Conservation (phyloP, 2,888 invertebrate species). For the Marronus borbonicus region DNA sequence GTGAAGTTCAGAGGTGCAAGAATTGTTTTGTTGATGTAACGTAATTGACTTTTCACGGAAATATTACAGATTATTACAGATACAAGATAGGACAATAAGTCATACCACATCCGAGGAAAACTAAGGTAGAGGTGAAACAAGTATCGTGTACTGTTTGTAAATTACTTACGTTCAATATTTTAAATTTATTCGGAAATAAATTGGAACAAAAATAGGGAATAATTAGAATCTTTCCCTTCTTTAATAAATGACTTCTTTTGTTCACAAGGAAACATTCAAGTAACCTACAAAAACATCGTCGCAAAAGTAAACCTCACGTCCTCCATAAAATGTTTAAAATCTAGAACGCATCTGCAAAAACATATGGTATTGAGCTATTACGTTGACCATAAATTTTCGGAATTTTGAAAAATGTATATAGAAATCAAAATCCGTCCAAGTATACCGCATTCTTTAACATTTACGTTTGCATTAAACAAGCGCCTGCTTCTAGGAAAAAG, state of each 20-base stretch:
- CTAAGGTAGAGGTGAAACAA: neutral
- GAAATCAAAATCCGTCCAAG: neutral
- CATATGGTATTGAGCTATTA: neutral
- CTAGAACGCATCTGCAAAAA: constrained; percentile 3
- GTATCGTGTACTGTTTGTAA: neutral
- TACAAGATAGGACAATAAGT: no score
- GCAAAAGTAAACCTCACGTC: constrained; percentile 1
- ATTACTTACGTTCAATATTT: neutral
- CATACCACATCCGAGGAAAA: no score
- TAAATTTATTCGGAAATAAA: neutral
- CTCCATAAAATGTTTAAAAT: constrained; percentile 10
- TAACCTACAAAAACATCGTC: neutral
- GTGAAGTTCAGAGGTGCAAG: no score
- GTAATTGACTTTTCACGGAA: no score
- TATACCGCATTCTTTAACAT: neutral
- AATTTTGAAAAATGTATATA: neutral
- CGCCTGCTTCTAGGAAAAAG: neutral
- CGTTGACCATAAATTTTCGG: neutral
- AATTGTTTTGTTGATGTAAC: no score
- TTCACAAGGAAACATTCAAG: neutral
- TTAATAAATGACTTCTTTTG: neutral
- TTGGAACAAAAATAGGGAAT: neutral
- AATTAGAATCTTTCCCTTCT: neutral
- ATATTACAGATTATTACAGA: no score
- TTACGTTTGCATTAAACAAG: neutral